phyloP scores from a whole-genome alignment of 2,797 vertebrate species.

The Scarus forsteni region DNA sequence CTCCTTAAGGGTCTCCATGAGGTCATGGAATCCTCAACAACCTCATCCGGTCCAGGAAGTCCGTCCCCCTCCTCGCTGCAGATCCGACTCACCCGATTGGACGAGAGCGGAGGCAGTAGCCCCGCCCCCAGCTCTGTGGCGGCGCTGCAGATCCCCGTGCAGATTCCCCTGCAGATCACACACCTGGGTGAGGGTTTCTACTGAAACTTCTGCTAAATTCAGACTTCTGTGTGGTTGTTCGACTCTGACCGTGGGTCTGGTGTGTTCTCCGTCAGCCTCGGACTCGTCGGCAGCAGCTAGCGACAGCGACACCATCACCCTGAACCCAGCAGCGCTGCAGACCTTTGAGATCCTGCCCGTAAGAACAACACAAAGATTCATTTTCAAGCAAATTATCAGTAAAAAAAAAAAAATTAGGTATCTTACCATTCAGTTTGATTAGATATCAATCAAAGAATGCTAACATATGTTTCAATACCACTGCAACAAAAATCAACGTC shows the following conservation, averaged over 20 bases:
- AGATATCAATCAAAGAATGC: too few relatives aligned
- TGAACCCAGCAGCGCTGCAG: slow-evolving; percentile 94
- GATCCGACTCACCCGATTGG: slow-evolving; percentile 91
- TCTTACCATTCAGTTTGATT: too few relatives aligned
- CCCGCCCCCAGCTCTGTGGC: slow-evolving; percentile 86
- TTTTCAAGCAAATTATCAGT: too few relatives aligned
- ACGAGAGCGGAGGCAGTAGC: slow-evolving; percentile 82
- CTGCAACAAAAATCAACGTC: too few relatives aligned
- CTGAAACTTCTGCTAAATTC: too few relatives aligned
- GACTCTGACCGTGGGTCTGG: too few relatives aligned
- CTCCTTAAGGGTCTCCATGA: slow-evolving; percentile 96
- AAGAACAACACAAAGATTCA: slow-evolving; percentile 57
- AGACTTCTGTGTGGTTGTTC: too few relatives aligned
- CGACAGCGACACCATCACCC: slow-evolving; percentile 93
- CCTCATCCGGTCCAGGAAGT: slow-evolving; percentile 55
- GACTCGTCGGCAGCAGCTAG: slow-evolving; percentile 84
- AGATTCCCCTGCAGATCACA: slow-evolving; percentile 98
- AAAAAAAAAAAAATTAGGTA: too few relatives aligned
- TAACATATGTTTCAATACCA: too few relatives aligned
- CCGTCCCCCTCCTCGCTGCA: slow-evolving; percentile 85
- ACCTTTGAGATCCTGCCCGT: slow-evolving; percentile 98
- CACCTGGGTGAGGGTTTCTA: slow-evolving; percentile 90
- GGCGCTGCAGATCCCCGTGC: slow-evolving; percentile 95
- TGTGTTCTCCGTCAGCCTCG: slow-evolving; percentile 60
- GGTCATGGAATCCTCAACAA: slow-evolving; percentile 90